Conservation (phyloP, 1,140 invertebrate species). For the Papilio helenus region DNA sequence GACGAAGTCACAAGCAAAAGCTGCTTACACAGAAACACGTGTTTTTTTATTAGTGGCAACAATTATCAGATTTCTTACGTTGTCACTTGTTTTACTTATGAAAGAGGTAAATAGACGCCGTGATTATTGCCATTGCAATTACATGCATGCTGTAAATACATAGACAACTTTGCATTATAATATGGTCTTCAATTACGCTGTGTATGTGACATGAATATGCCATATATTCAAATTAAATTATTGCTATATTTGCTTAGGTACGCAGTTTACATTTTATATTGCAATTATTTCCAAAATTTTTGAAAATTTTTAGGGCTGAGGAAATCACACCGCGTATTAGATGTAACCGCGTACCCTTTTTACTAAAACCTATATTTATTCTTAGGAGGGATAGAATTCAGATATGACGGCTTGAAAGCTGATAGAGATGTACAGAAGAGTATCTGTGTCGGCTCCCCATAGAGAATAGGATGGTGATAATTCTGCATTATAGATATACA, state of each 20-base stretch:
- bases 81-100: not conserved
- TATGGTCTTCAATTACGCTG: not conserved
- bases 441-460: not conserved
- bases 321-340: too few species aligned
- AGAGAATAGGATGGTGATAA: not conserved
- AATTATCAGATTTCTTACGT: not conserved
- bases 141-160: not conserved
- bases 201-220: not conserved
- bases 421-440: too few species aligned
- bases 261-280: not conserved
- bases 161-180: not conserved
- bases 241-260: not conserved
- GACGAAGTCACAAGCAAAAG: too few species aligned
- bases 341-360: too few species aligned
- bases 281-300: not conserved
- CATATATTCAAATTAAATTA: not conserved
- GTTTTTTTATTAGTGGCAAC: not conserved
- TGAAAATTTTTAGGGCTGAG: too few species aligned
- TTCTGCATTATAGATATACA: slow-evolving; percentile 18
- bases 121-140: not conserved
- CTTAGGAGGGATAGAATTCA: too few species aligned
- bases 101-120: not conserved
- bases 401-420: too few species aligned
- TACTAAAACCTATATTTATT: too few species aligned
- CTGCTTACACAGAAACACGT: too few species aligned